Evolutionary conservation across 2,113 vertebrate genomes (phyloP).

Genomic region (Ammodytes dubius): DNA sequence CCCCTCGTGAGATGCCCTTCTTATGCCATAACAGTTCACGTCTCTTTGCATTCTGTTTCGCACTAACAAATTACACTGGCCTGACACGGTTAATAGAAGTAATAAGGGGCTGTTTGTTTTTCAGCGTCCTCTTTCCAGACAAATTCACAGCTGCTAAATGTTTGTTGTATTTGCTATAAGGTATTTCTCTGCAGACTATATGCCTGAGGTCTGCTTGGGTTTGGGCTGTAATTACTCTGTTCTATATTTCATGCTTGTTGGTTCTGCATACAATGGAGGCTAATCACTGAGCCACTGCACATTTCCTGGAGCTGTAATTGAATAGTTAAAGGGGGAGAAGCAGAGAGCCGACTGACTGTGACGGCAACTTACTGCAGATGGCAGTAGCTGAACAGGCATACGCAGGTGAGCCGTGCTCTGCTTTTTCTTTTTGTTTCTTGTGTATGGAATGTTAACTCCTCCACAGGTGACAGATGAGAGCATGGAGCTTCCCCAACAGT

Average conservation of each 20-base stretch:
- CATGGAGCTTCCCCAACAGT: constrained; percentile 68
- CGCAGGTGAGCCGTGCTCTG: background rate
- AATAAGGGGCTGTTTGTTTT: constrained; percentile 69
- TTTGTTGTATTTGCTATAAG: constrained; percentile 55
- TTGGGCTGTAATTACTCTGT: constrained; percentile 71
- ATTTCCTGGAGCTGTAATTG: constrained; percentile 65
- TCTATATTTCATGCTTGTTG: constrained; percentile 76
- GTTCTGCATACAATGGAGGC: constrained; percentile 65
- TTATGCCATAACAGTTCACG: constrained; percentile 62
- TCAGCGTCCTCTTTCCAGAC: constrained; percentile 41
- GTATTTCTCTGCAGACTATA: constrained; percentile 59
- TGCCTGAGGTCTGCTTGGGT: constrained; percentile 62
- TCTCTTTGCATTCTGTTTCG: constrained; percentile 66
- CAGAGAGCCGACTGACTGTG: constrained; percentile 47
- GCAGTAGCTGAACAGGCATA: constrained; percentile 81
- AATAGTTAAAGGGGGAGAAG: constrained; percentile 28
- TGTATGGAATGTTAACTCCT: constrained; percentile 56
- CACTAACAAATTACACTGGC: constrained; percentile 61
- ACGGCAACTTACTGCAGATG: constrained; percentile 78
- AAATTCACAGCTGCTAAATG: constrained; percentile 67
- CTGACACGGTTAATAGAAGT: constrained; percentile 69
- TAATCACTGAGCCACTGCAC: constrained; percentile 65
- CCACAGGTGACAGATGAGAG: constrained; percentile 78
- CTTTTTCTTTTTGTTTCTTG: constrained; percentile 12
- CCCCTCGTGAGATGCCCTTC: constrained; percentile 61